A percentile compares a stretch with the other conserved stretches of the same genome.
These are phyloP conservation scores for Sapayoa aenigma DNA, from an alignment of 2,113 vertebrate genomes.

Conservation along the genomic window DNA sequence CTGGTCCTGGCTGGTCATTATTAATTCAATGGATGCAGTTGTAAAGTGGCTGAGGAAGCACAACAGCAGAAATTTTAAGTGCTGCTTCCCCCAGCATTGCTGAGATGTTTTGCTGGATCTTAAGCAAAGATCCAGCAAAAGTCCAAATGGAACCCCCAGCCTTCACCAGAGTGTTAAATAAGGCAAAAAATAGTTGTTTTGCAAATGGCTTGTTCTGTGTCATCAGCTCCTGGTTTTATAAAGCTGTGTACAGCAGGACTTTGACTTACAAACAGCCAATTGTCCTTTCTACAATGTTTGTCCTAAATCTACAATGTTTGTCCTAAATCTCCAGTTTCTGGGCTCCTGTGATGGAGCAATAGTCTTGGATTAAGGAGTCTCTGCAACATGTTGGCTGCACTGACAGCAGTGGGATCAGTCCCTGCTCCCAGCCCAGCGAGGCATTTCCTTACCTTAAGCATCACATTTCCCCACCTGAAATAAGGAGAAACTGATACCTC, in stretches of 20 bases:
- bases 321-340: background rate
- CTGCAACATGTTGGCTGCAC: background rate
- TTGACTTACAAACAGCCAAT: rapidly evolving
- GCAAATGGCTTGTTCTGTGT: background rate
- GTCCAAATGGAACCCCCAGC: background rate
- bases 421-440: rapidly evolving
- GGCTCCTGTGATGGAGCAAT: background rate
- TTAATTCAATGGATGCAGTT: constrained; percentile 49
- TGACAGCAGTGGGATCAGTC: background rate
- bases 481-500: background rate
- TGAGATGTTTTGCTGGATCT: background rate
- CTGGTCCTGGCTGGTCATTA: constrained; percentile 26
- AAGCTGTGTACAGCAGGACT: background rate
- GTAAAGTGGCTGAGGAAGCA: constrained; percentile 34
- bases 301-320: background rate
- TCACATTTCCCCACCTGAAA: background rate
- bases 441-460: background rate
- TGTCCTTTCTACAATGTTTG: background rate
- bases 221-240: background rate
- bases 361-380: background rate
- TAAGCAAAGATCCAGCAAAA: background rate
- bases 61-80: background rate
- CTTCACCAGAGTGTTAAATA: background rate
- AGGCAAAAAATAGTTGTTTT: rapidly evolving
- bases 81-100: background rate